A percentile compares a stretch with the other conserved stretches of the same genome.
Evolutionary conservation across 2,888 invertebrate species (phyloP).

Genomic region (Sesamia inferens): DNA sequence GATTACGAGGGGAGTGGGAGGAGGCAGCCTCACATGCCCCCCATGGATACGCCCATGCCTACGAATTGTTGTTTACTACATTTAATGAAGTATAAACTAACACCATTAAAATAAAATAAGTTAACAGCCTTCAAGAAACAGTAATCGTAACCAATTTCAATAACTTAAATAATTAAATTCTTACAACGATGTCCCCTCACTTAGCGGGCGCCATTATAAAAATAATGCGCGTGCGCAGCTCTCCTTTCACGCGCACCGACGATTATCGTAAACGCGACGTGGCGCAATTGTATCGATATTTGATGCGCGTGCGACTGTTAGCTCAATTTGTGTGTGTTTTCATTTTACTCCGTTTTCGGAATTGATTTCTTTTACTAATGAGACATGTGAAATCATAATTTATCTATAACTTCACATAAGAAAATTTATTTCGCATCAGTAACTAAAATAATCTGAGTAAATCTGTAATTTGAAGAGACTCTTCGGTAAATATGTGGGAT

Average conservation of each 20-base stretch:
- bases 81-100: conserved; percentile 29
- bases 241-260: conserved; percentile 72
- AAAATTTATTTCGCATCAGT: not conserved
- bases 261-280: conserved; percentile 73
- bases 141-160: conserved; percentile 56
- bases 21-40: too few species aligned
- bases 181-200: conserved; percentile 64
- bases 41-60: too few species aligned
- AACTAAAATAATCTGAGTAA: not conserved
- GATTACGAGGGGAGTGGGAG: too few species aligned
- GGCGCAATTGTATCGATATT: conserved; percentile 70
- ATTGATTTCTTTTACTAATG: not conserved
- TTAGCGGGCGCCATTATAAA: conserved; percentile 61
- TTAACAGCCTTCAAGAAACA: conserved; percentile 43
- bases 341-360: conserved; percentile 51
- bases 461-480: not conserved
- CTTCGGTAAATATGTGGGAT: not conserved
- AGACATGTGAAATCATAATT: not conserved
- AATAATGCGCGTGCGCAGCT: conserved; percentile 61
- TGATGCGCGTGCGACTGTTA: conserved; percentile 69
- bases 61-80: too few species aligned
- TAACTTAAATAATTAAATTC: conserved; percentile 66
- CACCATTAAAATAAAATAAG: conserved; percentile 35
- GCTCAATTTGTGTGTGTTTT: conserved; percentile 59
- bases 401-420: not conserved